These are phyloP conservation scores for Acanthaster planci DNA, from an alignment of 35 echinoderm and acorn worm genomes.

Conservation along the genomic window DNA sequence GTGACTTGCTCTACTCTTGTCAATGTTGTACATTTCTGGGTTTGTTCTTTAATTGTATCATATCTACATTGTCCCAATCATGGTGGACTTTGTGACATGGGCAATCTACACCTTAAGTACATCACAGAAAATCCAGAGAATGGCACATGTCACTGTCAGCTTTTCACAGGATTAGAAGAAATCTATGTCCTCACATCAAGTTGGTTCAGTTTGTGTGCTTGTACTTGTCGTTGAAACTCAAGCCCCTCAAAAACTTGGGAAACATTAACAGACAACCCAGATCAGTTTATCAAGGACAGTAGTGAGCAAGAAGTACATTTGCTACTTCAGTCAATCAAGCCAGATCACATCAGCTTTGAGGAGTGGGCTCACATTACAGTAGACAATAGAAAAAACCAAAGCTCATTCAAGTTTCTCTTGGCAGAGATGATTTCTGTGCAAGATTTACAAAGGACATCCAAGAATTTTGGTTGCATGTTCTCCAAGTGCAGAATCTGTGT, in stretches of 20 bases:
- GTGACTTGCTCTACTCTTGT: too few species aligned
- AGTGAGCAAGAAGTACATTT: constrained; percentile 14
- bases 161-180: constrained; percentile 35
- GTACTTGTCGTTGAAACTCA: constrained; percentile 40
- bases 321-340: neutral
- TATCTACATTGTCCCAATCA: too few species aligned
- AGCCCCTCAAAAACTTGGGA: constrained; percentile 31
- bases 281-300: constrained; percentile 38
- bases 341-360: constrained; percentile 1
- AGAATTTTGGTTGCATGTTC: constrained; percentile 35
- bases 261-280: constrained; percentile 13
- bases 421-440: constrained; percentile 12
- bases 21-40: too few species aligned
- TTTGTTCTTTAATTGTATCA: too few species aligned
- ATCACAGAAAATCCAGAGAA: constrained; percentile 43
- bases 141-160: constrained; percentile 27
- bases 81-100: too few species aligned
- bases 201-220: constrained; percentile 30
- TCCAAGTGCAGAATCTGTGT: neutral
- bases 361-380: constrained; percentile 7
- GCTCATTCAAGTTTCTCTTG: neutral
- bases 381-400: constrained; percentile 31
- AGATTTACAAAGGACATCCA: neutral
- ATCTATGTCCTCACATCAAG: constrained; percentile 33
- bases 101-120: constrained; percentile 39